Base-by-base conservation (phyloP, 1,140 invertebrate genomes). In the Gryon sp. region DNA sequence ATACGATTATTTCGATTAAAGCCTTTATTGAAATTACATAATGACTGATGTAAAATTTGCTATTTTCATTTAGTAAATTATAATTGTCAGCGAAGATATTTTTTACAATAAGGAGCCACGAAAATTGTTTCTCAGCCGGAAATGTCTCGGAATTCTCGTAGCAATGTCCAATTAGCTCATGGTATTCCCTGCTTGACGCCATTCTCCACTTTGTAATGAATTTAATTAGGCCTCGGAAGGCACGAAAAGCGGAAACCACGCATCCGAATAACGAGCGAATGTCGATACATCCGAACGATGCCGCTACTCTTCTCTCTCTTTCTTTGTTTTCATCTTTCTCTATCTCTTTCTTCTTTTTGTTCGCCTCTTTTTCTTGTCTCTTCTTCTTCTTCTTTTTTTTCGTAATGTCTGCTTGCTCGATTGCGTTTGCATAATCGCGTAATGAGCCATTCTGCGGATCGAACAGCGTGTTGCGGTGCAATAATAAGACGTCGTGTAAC, bases 381-480 rank as follows among this genome's bases (percentile, higher is more conserved):
- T 28, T 52, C 19, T 1, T 15, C 14, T 22, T 12, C 14, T 60
- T 15, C 24, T 24, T 48, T 19, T 69, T 76, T 63, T 57, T 70
- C 60, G 59, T 41, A 66, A 50, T 2, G 4, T 48, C 32, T 36
- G 34, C 45, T 34, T 60, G 75, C 36, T 68, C 53, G 62, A 77
- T 77, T 60, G 66, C 75, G 66, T 77, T 78, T 78, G 62, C 68
- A 73, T 73, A 68, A 78, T 78, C 62, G 68, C 60, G 75, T 73
- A 73, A 78, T 73, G 68, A 78, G 68, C 75, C 68, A 78, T 78
- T 68, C 66, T 52, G 59, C 30, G 65, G 45, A 65, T 76, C 59
- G 59, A 76, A 76, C 63, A 22, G 40, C 50, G 50, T 65, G 18
- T 68, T 75, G 62, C 73, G 59, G 48, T 46, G 74, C 75, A 77